Conservation (phyloP, 2,113 vertebrate genomes). For the Progne subis region DNA sequence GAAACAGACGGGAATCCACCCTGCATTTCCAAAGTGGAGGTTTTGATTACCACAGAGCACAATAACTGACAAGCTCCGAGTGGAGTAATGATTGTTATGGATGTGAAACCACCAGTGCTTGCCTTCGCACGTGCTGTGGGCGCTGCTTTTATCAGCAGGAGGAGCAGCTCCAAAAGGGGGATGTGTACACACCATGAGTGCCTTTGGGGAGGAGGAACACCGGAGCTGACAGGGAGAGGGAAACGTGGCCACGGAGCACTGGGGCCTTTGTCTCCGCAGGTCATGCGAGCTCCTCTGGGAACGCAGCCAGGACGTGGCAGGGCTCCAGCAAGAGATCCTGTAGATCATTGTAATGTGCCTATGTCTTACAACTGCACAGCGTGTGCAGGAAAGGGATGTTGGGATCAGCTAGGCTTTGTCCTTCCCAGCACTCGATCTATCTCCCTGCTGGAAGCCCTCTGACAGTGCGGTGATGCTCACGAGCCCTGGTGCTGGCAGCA, state of each 20-base stretch:
- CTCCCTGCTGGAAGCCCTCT: neutral
- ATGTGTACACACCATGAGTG: neutral
- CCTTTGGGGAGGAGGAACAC: neutral
- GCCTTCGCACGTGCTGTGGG: neutral
- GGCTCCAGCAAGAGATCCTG: conserved; percentile 18
- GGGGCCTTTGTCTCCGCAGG: neutral
- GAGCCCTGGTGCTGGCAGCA: neutral
- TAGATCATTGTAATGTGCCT: neutral
- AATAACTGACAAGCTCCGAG: conserved; percentile 10
- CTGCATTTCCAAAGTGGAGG: conserved; percentile 31
- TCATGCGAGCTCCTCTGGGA: neutral
- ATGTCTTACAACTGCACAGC: neutral
- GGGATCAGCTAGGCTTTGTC: neutral
- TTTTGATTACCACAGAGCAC: conserved; percentile 22
- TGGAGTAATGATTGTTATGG: conserved; percentile 35
- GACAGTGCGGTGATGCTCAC: neutral
- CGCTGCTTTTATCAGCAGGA: neutral
- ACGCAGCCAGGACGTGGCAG: neutral
- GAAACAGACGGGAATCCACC: neutral
- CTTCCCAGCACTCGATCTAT: neutral
- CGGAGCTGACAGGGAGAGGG: neutral
- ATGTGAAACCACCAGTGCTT: neutral
- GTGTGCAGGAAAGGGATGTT: neutral
- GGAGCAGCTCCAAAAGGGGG: neutral
- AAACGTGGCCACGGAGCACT: accelerated